Conservation (phyloP, 92 coral and sea anemone genomes). For the Pocillopora grandis region DNA sequence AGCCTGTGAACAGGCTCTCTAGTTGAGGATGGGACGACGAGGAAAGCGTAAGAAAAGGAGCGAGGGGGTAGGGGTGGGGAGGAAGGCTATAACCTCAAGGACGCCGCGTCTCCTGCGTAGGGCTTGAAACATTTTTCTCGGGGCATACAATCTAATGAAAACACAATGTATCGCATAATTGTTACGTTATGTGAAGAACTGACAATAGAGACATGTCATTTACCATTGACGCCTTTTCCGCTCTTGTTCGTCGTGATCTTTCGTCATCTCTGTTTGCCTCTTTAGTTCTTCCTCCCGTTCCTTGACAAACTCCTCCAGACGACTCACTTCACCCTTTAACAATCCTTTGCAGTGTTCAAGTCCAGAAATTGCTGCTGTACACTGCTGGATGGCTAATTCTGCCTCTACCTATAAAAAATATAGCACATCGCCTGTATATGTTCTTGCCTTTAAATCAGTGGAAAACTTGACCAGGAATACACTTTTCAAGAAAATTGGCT, state of each 20-base stretch:
- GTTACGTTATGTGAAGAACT: too few species aligned
- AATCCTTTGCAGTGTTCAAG: conserved; percentile 70
- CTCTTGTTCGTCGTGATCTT: conserved; percentile 24
- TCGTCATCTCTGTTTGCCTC: conserved; percentile 32
- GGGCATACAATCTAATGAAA: too few species aligned
- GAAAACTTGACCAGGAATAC: background rate
- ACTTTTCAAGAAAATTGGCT: too few species aligned
- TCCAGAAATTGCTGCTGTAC: conserved; percentile 70
- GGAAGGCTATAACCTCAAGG: too few species aligned
- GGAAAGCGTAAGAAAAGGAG: too few species aligned
- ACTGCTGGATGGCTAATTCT: conserved; percentile 71
- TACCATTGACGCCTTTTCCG: conserved; percentile 54
- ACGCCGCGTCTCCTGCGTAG: too few species aligned
- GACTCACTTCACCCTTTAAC: conserved; percentile 57
- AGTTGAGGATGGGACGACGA: too few species aligned
- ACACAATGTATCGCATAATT: background rate
- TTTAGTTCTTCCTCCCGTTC: conserved; percentile 48
- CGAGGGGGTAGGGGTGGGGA: too few species aligned
- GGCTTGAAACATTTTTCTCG: too few species aligned
- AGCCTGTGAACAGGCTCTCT: too few species aligned
- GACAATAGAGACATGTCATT: background rate
- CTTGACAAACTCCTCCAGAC: conserved; percentile 39
- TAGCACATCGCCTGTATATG: background rate
- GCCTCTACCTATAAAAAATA: conserved; percentile 61
- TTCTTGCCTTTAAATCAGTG: background rate